Percentiles rank a stretch among this genome's conserved stretches.
Evolutionary conservation across 2,888 invertebrate genomes (phyloP).

Genomic region (Buathra laborator): DNA sequence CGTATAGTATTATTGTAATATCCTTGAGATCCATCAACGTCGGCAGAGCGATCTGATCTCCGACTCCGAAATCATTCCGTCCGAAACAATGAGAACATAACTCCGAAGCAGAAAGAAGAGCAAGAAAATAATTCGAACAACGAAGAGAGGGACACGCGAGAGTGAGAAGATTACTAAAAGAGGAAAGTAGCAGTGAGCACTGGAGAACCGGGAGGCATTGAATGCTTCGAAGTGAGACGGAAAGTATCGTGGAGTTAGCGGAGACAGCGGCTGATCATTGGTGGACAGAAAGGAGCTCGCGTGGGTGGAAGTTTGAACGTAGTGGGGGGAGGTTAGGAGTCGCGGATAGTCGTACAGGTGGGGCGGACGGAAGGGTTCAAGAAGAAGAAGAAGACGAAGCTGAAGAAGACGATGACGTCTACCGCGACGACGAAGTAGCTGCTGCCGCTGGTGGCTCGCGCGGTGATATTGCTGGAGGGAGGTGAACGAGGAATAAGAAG

Average conservation of each 20-base stretch:
- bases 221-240: constrained; percentile 26
- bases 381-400: constrained; percentile 70
- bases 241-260: constrained; percentile 64
- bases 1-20: background rate
- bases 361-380: constrained; percentile 38
- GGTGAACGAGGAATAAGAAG: constrained; percentile 65
- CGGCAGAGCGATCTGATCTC: background rate
- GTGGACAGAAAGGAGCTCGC: constrained; percentile 77
- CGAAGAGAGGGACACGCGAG: background rate
- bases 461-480: constrained; percentile 63
- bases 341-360: constrained; percentile 46
- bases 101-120: background rate
- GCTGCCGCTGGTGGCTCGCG: constrained; percentile 46
- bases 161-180: background rate
- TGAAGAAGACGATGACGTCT: constrained; percentile 78
- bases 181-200: background rate
- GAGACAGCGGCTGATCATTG: constrained; percentile 84
- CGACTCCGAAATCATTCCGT: background rate
- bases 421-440: constrained; percentile 72
- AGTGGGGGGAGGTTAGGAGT: constrained; percentile 79
- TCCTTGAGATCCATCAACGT: background rate
- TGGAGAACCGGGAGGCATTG: background rate
- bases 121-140: background rate
- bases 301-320: constrained; percentile 73
- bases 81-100: background rate